phyloP scores from a whole-genome alignment of 2,888 invertebrate species.

The Eupithecia inturbata region DNA sequence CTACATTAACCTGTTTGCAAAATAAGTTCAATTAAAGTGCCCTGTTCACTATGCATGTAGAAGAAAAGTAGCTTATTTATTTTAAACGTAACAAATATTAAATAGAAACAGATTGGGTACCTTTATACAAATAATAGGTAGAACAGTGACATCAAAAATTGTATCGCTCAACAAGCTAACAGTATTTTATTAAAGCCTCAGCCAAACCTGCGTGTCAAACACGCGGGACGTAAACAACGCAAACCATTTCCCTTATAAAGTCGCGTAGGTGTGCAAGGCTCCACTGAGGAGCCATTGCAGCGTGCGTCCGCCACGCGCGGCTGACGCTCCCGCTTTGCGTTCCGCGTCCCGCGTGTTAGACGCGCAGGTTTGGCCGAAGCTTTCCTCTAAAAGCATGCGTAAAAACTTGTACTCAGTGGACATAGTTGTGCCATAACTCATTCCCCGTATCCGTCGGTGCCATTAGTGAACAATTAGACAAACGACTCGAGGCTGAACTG shows the following conservation, averaged over 20 bases:
- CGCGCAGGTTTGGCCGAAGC: no score
- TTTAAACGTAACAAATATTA: no score
- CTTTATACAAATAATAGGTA: not conserved
- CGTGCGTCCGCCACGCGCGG: no score
- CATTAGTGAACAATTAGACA: slow-evolving; percentile 75
- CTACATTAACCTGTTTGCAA: slow-evolving; percentile 13
- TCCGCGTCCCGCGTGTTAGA: no score
- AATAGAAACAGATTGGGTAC: no score
- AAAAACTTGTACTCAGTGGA: slow-evolving; percentile 33
- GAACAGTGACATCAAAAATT: not conserved
- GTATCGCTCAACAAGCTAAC: not conserved
- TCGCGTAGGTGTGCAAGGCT: no score
- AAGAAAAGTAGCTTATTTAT: not conserved
- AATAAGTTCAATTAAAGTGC: slow-evolving; percentile 1
- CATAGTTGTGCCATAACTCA: slow-evolving; percentile 55
- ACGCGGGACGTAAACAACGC: no score
- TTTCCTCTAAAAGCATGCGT: not conserved
- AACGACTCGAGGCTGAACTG: slow-evolving; percentile 57
- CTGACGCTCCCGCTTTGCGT: no score
- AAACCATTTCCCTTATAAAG: no score
- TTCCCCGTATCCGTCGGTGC: slow-evolving; percentile 56
- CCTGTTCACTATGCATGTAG: not conserved
- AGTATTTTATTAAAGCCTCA: not conserved
- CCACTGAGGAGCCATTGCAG: no score
- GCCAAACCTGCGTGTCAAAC: no score